These are phyloP conservation scores for Mugil cephalus DNA, from an alignment of 2,113 vertebrate species.

Conservation along the genomic window DNA sequence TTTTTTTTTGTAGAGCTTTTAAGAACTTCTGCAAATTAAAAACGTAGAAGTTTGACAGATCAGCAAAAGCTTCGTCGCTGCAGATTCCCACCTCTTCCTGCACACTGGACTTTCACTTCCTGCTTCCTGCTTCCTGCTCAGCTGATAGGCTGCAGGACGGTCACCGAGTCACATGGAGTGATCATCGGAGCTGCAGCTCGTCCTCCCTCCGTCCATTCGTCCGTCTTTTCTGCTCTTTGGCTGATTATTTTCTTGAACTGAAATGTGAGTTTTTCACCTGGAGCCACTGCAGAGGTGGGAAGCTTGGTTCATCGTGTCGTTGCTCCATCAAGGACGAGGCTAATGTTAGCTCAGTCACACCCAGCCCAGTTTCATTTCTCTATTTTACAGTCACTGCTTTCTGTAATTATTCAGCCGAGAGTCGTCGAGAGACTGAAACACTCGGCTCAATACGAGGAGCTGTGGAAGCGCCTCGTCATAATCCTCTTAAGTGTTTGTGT, in stretches of 20 bases:
- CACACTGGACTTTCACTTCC: not conserved
- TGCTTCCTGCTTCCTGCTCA: slow-evolving; percentile 59
- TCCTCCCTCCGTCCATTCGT: not conserved
- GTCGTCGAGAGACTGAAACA: slow-evolving; percentile 45
- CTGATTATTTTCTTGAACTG: slow-evolving; percentile 5
- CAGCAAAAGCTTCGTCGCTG: not conserved
- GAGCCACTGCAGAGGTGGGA: slow-evolving; percentile 30
- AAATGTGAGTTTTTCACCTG: slow-evolving; percentile 36
- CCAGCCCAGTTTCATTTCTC: not conserved
- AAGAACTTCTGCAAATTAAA: not conserved
- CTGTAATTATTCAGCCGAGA: slow-evolving; percentile 7
- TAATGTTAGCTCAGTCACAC: not conserved
- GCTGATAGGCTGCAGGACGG: slow-evolving; percentile 64
- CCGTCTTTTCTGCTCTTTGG: not conserved
- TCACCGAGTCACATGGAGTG: slow-evolving; percentile 69
- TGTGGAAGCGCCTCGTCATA: slow-evolving; percentile 55
- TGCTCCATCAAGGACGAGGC: not conserved
- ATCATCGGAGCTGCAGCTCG: slow-evolving; percentile 26
- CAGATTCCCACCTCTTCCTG: slow-evolving; percentile 12
- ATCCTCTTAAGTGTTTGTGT: slow-evolving; percentile 62
- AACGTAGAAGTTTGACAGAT: too few relatives aligned
- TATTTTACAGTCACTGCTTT: slow-evolving; percentile 2
- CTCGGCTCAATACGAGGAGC: slow-evolving; percentile 43
- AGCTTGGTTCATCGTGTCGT: not conserved
- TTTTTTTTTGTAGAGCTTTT: not conserved